Evolutionary conservation across 1,140 invertebrate genomes (phyloP), one percentile per base, ranked within the genome.

Genomic region (Zaprionus tsacasi): DNA sequence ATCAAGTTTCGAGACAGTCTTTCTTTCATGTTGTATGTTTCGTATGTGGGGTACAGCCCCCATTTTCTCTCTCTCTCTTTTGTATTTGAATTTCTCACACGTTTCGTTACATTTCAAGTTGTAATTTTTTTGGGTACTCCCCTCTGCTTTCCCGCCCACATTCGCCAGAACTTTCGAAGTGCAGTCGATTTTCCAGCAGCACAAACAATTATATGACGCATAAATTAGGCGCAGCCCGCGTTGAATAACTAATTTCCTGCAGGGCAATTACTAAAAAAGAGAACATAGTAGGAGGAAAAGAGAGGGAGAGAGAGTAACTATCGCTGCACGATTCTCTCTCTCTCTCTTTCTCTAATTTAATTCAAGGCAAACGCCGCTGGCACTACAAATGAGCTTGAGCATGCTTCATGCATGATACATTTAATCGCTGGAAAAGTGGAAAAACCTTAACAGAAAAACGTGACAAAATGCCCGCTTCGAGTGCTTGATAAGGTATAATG

Each of bases 211-310:
- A 89, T 76, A 50, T 55, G 78, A 68, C 43, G 83, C 83, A 89
- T 89, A 89, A 81, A 88, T 88, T 88, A 88, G 65, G 70, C 77
- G 40, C 56, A 79, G 71, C 65, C 65, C 83, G 78, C 68, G 57
- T 67, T 89, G 83, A 88, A 88, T 88, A 81, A 83, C 85, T 88
- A 88, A 88, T 88, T 88, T 88, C 80, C 83, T 88, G 85, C 63
- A 67, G 43, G 75, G 75, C 82, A 88, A 88, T 89, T 89, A 89
- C 83, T 76, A 88, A 81, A 77, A 83, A 79, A 73, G 52, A 17
- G 30, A 68, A 11, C 4, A 43, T 13, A 40, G 55, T 15, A 72
- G 21, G 33, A 35, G 33, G 33, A 7, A 35, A 35, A 40, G 40
- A 8, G 21, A 45, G 30, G 33, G 21, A 55, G 10, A 35, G 55